A percentile compares a stretch with the other conserved stretches of the same genome.
Conservation (phyloP, 2,888 invertebrate species). For the Mimumesa dahlbomi region DNA sequence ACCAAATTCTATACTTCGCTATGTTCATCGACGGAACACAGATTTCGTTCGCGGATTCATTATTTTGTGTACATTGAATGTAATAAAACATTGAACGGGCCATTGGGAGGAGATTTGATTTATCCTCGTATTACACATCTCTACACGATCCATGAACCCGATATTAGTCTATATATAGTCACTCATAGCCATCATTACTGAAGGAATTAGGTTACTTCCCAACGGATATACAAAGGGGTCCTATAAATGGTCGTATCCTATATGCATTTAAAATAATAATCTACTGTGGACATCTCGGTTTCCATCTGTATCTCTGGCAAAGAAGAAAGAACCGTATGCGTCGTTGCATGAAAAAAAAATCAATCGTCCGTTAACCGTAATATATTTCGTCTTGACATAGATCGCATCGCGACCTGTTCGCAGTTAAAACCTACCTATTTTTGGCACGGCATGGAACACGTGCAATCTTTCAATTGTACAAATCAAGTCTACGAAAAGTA, state of each 20-base stretch:
- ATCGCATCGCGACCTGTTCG: not conserved
- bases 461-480: conserved; percentile 12
- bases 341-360: not conserved
- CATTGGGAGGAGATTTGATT: conserved; percentile 24
- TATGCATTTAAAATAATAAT: conserved; percentile 54
- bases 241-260: conserved; percentile 58
- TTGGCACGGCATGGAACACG: not conserved
- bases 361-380: too few relatives aligned
- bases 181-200: conserved; percentile 54
- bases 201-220: conserved; percentile 64
- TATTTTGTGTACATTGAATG: not conserved
- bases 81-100: not conserved
- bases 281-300: conserved; percentile 23
- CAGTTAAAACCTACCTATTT: not conserved
- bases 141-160: conserved; percentile 37
- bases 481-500: conserved; percentile 10
- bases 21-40: not conserved
- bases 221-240: conserved; percentile 67
- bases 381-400: not conserved
- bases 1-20: not conserved
- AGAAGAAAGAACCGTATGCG: not conserved
- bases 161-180: conserved; percentile 55
- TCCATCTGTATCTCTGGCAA: conserved; percentile 2
- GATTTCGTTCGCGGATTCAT: not conserved
- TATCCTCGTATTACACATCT: conserved; percentile 43